A percentile compares a stretch with the other conserved stretches of the same genome.
Conservation (phyloP, 2,113 vertebrate genomes). For the Poecilia latipinna region DNA sequence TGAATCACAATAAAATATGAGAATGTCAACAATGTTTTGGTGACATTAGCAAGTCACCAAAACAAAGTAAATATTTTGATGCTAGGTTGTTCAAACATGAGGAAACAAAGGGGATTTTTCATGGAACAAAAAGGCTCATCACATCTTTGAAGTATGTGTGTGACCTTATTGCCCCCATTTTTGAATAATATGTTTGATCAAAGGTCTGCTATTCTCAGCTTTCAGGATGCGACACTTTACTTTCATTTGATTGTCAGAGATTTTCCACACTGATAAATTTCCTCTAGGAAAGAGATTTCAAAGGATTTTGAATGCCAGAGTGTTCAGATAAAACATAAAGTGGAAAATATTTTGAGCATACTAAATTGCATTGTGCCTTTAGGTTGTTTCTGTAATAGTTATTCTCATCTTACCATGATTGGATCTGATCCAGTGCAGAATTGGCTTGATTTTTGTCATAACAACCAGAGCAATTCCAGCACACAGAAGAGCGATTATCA, state of each 20-base stretch:
- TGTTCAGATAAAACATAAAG: background rate
- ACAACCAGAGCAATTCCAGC: slow-evolving; percentile 37
- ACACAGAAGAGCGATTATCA: slow-evolving; percentile 59
- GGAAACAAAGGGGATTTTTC: background rate
- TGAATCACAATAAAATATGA: no score
- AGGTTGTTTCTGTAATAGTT: background rate
- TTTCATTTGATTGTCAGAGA: background rate
- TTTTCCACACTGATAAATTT: background rate
- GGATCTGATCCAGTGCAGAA: slow-evolving; percentile 51
- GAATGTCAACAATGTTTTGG: no score
- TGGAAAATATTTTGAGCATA: background rate
- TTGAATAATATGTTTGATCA: background rate
- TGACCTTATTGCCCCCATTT: background rate
- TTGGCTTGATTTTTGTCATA: slow-evolving; percentile 45
- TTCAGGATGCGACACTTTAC: background rate
- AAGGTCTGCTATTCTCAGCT: background rate
- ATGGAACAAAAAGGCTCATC: background rate
- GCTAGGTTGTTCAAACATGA: background rate
- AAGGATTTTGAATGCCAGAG: background rate
- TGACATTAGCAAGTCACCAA: no score
- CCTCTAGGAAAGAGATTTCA: no score
- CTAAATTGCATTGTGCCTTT: background rate
- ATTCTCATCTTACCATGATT: slow-evolving; percentile 51
- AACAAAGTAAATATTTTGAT: no score
- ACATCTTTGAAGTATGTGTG: background rate